Base-by-base conservation (phyloP, 2,797 vertebrate species). In the Tapera naevia region DNA sequence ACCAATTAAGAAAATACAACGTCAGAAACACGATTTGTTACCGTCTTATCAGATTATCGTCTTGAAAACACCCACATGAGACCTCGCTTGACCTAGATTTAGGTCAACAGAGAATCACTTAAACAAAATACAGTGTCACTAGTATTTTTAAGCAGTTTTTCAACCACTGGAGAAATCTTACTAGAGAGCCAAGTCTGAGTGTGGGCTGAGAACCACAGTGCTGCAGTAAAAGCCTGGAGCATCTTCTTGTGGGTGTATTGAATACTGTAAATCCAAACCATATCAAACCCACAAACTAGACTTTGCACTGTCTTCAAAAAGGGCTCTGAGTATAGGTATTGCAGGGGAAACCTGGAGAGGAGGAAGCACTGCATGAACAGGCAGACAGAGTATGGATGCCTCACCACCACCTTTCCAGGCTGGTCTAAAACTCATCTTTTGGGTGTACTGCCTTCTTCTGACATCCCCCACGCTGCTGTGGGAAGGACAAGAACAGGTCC, bases 381-480 rank as follows among this genome's bases (percentile, higher is more conserved):
- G 48, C 22, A 89, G 37, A 10, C 10, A 30, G 17, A 83, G 17
- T 12, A 50, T 4, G 24, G 46, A 54, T 70, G 60, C 17, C 50
- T 79, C 73, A 65, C 25, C 39, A 70, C 17, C n/a, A 53, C 39
- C 57, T 45, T 75, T 66, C 30, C 53, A 58, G 51, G 35, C 24
- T 72, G 22, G 53, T 80, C 43, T 58, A 80, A 79, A 87, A 35
- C 8, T 53, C 30, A 74, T 12, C 17, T n/a, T 28, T 33, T 45
- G 51, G 27, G 25, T 41, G 65, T 35, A 32, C 13, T 56, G 27
- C 21, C 28, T 30, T 92, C 33, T 79, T 86, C 71, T 0, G 1
- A 21, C 21, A 58, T 67, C 10, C 22, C 25, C 7, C 27, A 48
- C 48, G n/a, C 4, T 3, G n/a, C 30, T 4, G 0, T 0, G 1